A percentile compares a stretch with the other conserved stretches of the same genome.
phyloP scores from a whole-genome alignment of 2,113 vertebrate species.

The Nettapus auritus region DNA sequence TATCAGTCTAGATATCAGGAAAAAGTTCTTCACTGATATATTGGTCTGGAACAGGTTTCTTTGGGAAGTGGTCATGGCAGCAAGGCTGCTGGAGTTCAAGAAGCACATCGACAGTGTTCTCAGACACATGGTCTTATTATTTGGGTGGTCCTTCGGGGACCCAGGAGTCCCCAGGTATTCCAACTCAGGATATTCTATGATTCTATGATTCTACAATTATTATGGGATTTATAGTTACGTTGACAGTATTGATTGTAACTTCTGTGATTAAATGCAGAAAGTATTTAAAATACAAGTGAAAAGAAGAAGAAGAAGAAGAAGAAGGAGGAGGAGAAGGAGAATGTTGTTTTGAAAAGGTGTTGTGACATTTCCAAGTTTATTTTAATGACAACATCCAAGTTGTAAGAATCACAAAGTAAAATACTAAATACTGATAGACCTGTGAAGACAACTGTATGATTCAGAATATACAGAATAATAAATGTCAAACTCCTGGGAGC shows the following conservation, averaged over 20 bases:
- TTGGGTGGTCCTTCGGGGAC: too few relatives aligned
- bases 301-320: not conserved
- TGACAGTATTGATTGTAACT: not conserved
- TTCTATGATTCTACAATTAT: not conserved
- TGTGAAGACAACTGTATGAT: not conserved
- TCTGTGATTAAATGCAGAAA: not conserved
- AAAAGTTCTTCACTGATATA: too few relatives aligned
- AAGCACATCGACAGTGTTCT: too few relatives aligned
- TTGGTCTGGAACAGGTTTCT: too few relatives aligned
- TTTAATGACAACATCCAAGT: not conserved
- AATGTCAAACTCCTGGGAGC: not conserved
- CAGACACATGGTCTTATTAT: too few relatives aligned
- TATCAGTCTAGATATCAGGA: too few relatives aligned
- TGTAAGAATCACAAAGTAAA: not conserved
- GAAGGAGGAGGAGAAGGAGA: not conserved
- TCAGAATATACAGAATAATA: not conserved
- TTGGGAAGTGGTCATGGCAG: too few relatives aligned
- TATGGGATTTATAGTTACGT: not conserved
- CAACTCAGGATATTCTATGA: too few relatives aligned
- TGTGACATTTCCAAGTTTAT: conserved; percentile 20
- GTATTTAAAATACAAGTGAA: not conserved
- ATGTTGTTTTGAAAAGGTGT: not conserved
- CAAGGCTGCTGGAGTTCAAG: too few relatives aligned
- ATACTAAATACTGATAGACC: not conserved
- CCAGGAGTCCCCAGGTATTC: too few relatives aligned